A percentile compares a stretch with the other conserved stretches of the same genome.
phyloP scores from a whole-genome alignment of 2,888 invertebrate genomes.

The Cataglyphis rosenhaueri region DNA sequence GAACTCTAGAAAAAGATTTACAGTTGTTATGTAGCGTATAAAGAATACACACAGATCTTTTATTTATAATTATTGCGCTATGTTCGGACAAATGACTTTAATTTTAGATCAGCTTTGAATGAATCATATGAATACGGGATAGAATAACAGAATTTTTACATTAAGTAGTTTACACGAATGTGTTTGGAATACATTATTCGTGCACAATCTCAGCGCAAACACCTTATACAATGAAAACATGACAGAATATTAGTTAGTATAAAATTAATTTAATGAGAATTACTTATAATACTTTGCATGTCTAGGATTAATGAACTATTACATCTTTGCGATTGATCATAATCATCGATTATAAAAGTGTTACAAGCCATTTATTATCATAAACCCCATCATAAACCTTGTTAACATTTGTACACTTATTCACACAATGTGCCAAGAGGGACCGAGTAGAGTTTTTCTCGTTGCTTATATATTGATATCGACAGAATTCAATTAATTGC shows the following conservation, averaged over 20 bases:
- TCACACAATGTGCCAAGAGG: not conserved
- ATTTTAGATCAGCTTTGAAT: not conserved
- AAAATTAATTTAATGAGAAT: conserved; percentile 2
- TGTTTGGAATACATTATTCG: not conserved
- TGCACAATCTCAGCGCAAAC: not conserved
- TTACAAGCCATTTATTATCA: not conserved
- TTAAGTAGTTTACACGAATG: not conserved
- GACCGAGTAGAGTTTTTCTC: not conserved
- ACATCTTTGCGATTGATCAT: not conserved
- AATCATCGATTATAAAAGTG: not conserved
- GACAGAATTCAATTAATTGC: not conserved
- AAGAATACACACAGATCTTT: not conserved
- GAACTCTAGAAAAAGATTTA: not conserved
- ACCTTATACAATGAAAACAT: not conserved
- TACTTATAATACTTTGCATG: not conserved
- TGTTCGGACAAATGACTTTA: not conserved
- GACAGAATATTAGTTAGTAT: not conserved
- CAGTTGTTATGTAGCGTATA: not conserved
- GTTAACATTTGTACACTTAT: not conserved
- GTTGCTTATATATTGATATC: not conserved
- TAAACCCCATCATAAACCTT: not conserved
- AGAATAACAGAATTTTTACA: not conserved
- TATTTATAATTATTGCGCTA: not conserved
- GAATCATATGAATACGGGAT: not conserved
- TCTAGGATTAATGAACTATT: not conserved